These are phyloP conservation scores for Tapirus indicus DNA, from an alignment of 2,797 vertebrate genomes.

Conservation along the genomic window DNA sequence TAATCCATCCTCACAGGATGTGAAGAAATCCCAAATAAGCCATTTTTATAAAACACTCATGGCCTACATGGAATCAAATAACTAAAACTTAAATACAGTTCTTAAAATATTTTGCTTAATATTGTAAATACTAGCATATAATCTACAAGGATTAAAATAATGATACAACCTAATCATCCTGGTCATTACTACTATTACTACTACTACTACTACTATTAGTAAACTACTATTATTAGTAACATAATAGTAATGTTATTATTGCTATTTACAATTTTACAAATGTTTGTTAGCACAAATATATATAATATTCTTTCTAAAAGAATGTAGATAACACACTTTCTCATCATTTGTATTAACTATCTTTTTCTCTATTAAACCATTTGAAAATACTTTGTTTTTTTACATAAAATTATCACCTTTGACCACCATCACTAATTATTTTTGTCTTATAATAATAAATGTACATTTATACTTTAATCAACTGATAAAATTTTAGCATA, in stretches of 20 bases:
- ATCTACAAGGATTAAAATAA: background rate
- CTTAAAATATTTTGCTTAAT: constrained; percentile 33
- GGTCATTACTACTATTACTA: background rate
- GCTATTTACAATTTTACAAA: background rate
- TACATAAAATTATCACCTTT: background rate
- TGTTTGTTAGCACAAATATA: background rate
- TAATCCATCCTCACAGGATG: background rate
- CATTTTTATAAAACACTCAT: constrained; percentile 5
- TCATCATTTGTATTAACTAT: background rate
- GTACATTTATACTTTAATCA: background rate
- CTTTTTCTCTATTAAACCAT: background rate
- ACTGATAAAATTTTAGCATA: constrained; percentile 36
- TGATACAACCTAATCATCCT: background rate
- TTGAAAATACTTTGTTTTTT: constrained; percentile 4
- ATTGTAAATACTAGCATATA: background rate
- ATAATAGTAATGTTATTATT: background rate
- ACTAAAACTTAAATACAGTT: background rate
- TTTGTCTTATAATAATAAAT: background rate
- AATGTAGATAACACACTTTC: background rate
- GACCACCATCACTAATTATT: background rate
- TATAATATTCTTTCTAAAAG: background rate
- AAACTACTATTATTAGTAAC: background rate
- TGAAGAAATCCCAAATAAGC: background rate
- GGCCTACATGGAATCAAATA: background rate
- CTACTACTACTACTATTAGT: background rate